A percentile compares a stretch with the other conserved stretches of the same genome.
phyloP scores from a whole-genome alignment of 2,888 invertebrate genomes.

The Mythimna lalbum region DNA sequence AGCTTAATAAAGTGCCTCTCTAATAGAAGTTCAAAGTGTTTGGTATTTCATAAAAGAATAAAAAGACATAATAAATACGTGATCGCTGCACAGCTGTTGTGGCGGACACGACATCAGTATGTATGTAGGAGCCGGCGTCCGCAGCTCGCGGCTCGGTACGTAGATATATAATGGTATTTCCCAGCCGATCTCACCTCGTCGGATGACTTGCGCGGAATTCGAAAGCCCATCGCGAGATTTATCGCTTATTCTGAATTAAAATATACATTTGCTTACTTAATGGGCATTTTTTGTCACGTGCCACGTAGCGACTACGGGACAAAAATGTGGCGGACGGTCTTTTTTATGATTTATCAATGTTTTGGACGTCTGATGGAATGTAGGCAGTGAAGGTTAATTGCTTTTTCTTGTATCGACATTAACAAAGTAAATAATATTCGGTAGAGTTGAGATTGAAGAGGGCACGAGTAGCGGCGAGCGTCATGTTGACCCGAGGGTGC shows the following conservation, averaged over 20 bases:
- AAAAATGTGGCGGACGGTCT: conserved; percentile 75
- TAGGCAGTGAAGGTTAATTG: conserved; percentile 64
- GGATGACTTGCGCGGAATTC: conserved; percentile 90
- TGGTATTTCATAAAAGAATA: conserved; percentile 56
- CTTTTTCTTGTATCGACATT: conserved; percentile 61
- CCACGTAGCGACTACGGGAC: conserved; percentile 81
- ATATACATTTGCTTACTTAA: conserved; percentile 89
- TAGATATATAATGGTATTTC: conserved; percentile 87
- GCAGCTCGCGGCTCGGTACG: conserved; percentile 70
- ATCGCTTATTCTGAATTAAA: conserved; percentile 90
- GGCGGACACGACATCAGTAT: conserved; percentile 78
- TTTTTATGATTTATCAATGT: conserved; percentile 84
- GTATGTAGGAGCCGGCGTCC: conserved; percentile 76
- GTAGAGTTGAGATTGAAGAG: conserved; percentile 55
- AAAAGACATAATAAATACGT: conserved; percentile 72
- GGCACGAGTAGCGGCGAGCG: conserved; percentile 60
- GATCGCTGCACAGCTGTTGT: conserved; percentile 74
- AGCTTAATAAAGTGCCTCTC: conserved; percentile 46
- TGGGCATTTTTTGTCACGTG: conserved; percentile 88
- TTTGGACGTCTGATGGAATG: conserved; percentile 70
- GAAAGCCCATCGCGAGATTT: conserved; percentile 90
- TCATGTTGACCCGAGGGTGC: conserved; percentile 75
- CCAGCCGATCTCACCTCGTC: conserved; percentile 89
- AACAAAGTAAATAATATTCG: conserved; percentile 66
- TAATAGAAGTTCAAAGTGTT: conserved; percentile 51